Conservation (phyloP, 1,140 invertebrate genomes). For the Pseudachorutes palmiensis region DNA sequence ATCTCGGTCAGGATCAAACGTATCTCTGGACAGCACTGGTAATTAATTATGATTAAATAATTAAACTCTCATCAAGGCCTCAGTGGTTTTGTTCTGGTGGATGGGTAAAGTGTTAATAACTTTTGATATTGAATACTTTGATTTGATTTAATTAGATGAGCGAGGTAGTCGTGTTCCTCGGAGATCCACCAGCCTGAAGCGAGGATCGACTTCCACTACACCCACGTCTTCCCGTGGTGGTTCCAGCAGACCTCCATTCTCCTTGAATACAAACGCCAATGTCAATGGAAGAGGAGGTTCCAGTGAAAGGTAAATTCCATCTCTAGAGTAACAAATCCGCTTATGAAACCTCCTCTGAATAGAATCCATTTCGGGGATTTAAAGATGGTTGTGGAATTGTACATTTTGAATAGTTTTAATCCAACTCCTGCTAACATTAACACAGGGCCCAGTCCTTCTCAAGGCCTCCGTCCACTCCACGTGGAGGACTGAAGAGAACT, state of each 20-base stretch:
- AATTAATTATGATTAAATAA: slow-evolving; percentile 31
- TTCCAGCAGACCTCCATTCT: slow-evolving; percentile 38
- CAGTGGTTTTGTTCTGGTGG: not conserved
- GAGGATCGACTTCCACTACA: slow-evolving; percentile 32
- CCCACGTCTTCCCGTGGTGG: slow-evolving; percentile 43
- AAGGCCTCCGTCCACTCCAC: slow-evolving; percentile 34
- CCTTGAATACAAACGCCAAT: slow-evolving; percentile 33
- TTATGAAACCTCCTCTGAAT: not conserved
- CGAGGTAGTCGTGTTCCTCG: slow-evolving; percentile 42
- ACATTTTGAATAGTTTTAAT: not conserved
- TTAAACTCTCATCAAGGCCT: not conserved
- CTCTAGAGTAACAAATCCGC: not conserved
- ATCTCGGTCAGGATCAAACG: slow-evolving; percentile 83
- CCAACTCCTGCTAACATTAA: slow-evolving; percentile 3
- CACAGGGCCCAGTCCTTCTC: slow-evolving; percentile 35
- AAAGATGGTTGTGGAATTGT: not conserved
- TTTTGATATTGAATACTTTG: not conserved
- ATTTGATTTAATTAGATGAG: slow-evolving; percentile 45
- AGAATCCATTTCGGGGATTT: not conserved
- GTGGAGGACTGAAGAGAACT: slow-evolving; percentile 66
- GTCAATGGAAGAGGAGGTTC: slow-evolving; percentile 27
- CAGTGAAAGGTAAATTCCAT: slow-evolving; percentile 29
- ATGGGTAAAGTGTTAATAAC: not conserved
- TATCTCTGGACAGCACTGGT: slow-evolving; percentile 82
- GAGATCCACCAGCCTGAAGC: slow-evolving; percentile 29